phyloP scores from a whole-genome alignment of 2,113 vertebrate species.

The Coreoperca whiteheadi region DNA sequence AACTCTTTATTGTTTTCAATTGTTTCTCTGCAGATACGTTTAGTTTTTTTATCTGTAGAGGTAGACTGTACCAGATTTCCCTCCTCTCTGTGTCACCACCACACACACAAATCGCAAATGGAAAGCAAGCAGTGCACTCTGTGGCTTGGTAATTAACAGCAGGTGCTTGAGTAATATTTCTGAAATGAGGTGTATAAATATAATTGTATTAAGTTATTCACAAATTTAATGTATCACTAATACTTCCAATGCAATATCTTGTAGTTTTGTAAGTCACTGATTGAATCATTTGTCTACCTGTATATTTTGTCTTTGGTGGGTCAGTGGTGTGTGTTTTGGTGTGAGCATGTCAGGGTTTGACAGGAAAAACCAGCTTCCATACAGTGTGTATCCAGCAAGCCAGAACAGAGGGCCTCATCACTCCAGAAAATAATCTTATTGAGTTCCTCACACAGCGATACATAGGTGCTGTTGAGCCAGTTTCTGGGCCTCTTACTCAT shows the following conservation, averaged over 20 bases:
- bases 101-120: background rate
- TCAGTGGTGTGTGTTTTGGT: slow-evolving; percentile 2
- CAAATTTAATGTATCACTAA: background rate
- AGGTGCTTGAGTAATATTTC: background rate
- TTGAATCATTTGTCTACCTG: background rate
- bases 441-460: slow-evolving; percentile 4
- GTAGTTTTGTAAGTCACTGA: background rate
- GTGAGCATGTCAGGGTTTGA: slow-evolving; percentile 65
- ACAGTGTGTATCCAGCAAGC: slow-evolving; percentile 63
- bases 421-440: slow-evolving; percentile 55
- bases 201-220: background rate
- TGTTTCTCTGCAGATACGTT: background rate
- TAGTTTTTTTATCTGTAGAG: background rate
- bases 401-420: slow-evolving; percentile 55
- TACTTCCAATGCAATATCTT: background rate
- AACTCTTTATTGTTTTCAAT: background rate
- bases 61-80: background rate
- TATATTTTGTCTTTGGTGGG: background rate
- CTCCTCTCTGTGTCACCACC: background rate
- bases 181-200: background rate
- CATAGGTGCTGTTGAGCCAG: background rate
- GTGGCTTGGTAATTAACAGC: background rate
- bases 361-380: slow-evolving; percentile 84
- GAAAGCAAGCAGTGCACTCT: background rate
- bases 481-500: background rate